Evolutionary conservation across 37 sponge, comb jelly and placozoan genomes (phyloP).

Genomic region (Dysidea cf. avara): DNA sequence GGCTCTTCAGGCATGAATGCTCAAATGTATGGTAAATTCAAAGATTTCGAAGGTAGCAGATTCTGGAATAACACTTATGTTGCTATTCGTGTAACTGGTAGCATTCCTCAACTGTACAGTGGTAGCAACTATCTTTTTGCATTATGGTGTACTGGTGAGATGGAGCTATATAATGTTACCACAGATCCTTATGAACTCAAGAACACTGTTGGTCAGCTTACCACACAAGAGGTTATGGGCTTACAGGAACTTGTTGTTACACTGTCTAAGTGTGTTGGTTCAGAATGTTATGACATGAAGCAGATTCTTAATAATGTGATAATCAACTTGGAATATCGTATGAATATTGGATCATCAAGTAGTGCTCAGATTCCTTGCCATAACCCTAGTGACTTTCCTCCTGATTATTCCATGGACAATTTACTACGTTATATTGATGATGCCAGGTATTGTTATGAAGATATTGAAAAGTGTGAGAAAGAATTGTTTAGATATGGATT

Average conservation of each 20-base stretch:
- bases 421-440: background rate
- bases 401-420: background rate
- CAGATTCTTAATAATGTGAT: background rate
- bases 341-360: too few species aligned
- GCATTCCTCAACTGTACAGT: too few species aligned
- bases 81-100: constrained; percentile 59
- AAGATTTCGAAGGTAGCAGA: constrained; percentile 36
- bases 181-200: constrained; percentile 43
- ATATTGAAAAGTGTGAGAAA: background rate
- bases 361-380: constrained; percentile 18
- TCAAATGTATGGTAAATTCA: constrained; percentile 34
- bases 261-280: constrained; percentile 41
- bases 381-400: constrained; percentile 63
- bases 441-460: background rate
- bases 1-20: constrained; percentile 68
- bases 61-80: constrained; percentile 84
- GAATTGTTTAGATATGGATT: constrained; percentile 22
- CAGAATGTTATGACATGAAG: constrained; percentile 34
- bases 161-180: constrained; percentile 52
- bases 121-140: constrained; percentile 70
- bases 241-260: background rate
- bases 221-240: background rate
- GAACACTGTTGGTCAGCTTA: constrained; percentile 19
- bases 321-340: background rate
- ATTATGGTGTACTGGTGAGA: constrained; percentile 80